These are phyloP conservation scores for Ligdia adustata DNA, from an alignment of 2,888 invertebrate species.

Conservation along the genomic window DNA sequence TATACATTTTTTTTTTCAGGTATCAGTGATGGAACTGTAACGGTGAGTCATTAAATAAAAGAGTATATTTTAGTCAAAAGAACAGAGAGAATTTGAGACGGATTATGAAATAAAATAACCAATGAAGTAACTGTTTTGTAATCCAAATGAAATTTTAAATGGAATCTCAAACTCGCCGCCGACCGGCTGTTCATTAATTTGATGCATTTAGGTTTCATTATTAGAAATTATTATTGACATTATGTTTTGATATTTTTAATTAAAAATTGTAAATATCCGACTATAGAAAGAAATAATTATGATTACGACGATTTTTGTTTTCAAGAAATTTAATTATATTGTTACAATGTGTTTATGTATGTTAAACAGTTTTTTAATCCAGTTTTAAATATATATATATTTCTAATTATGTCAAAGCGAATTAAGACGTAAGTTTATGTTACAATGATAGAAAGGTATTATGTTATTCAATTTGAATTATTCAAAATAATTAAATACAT, in stretches of 20 bases:
- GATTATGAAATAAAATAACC: conserved; percentile 7
- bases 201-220: conserved; percentile 43
- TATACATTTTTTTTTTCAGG: conserved; percentile 57
- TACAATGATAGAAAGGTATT: too few relatives aligned
- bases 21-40: conserved; percentile 51
- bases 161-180: conserved; percentile 40
- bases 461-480: background rate
- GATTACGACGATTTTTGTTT: too few relatives aligned
- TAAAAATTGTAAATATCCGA: too few relatives aligned
- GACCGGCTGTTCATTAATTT: conserved; percentile 35
- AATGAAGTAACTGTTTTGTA: conserved; percentile 45
- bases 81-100: background rate
- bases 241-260: too few relatives aligned
- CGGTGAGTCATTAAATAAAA: conserved; percentile 53
- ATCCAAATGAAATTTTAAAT: conserved; percentile 68
- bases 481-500: background rate
- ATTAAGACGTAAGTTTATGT: too few relatives aligned
- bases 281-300: too few relatives aligned
- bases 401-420: too few relatives aligned
- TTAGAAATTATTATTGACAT: conserved; percentile 17
- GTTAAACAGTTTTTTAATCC: too few relatives aligned
- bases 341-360: conserved; percentile 5
- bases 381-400: too few relatives aligned
- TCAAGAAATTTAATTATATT: conserved; percentile 7
- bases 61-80: conserved; percentile 17